Base-by-base conservation (phyloP, 2,113 vertebrate species). In the Platichthys flesus region DNA sequence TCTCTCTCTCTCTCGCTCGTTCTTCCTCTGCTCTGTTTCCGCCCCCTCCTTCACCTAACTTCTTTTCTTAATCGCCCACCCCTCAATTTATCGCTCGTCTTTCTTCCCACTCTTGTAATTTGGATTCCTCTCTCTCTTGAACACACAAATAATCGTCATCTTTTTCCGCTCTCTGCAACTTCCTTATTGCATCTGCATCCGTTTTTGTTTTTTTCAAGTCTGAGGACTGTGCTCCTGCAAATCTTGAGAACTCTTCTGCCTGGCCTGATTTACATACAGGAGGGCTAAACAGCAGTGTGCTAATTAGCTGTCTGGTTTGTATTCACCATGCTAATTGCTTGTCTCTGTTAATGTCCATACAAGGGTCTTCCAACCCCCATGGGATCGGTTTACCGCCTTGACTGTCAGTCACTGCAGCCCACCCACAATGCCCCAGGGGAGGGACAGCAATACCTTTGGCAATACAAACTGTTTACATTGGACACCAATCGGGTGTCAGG, bases 221-320 rank as follows among this genome's bases (percentile, higher is more conserved):
- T 47, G 40, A 14, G 15, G 57, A 54, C 2, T 0, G 74, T 67
- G 61, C 23, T 68, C 71, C 74, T 24, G 24, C 62, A 13, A 13
- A 35, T 64, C 31, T 76, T 63, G 21, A 88, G 40, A 62, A 66
- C 42, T 68, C 83, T 68, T 69, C 64, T 81, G 66, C 72, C 65
- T 28, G 10, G 10, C 24, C 79, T 81, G 20, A 79, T 89, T 85
- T 87, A 59, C 85, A 91, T 82, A 87, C 21, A 40, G 51, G 57
- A 28, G 66, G 63, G 23, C 47, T 87, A 76, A 82, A 85, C 78
- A 52, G 40, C 20, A 66, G 57, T 54, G 64, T 66, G 60, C 65
- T 91, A 90, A 91, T 86, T 90, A 87, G 82, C 63, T 81, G 79
- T 63, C 84, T 86, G 81, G 84, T 76, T 58, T 81, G 61, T 68